Evolutionary conservation across 2,113 vertebrate genomes (phyloP), one percentile per base, ranked within the genome.

Genomic region (chimpanzee (Pan troglodytes)): DNA sequence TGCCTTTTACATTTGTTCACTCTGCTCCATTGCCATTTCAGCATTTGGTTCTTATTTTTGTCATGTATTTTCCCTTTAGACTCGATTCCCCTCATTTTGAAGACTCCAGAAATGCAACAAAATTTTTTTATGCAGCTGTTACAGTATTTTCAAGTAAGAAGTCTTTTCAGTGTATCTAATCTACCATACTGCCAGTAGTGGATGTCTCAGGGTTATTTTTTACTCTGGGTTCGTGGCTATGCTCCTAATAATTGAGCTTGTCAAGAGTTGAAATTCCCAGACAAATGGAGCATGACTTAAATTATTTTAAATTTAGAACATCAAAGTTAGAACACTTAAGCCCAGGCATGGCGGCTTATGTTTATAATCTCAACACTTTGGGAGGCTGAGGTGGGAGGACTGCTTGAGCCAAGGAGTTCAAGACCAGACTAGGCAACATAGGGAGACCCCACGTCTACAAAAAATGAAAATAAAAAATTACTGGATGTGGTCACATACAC

Each of bases 221-320:
- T 70, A 45, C 50, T 78, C 84, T n/a, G 57, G 20, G 57, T 96
- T 93, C 87, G 50, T 83, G 90, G 59, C 88, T 93, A 11, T 94
- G 40, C 8, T 90, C 30, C 88, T 93, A 45, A 73, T 40, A 70
- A 68, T 85, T 43, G 45, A 16, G 52, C 67, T 91, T 82, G 78
- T 81, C 93, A 75, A 94, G 67, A 97, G 27, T 27, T 70, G 72
- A 94, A 89, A 83, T 89, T 95, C 91, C 59, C 40, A 89, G 67
- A 96, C 52, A 96, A 95, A 89, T 83, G 59, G 52, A 95, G 72
- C 81, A 55, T 94, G 81, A 90, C 68, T 96, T 96, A 95, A 95
- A 94, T 97, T 95, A 95, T 96, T 97, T 96, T 93, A 94, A 96
- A 93, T 22, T 40, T 90, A 88, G 86, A 81, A 90, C 67, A 94